A percentile compares a stretch with the other conserved stretches of the same genome.
These are phyloP conservation scores for Trissolcus japonicus DNA, from an alignment of 2,888 invertebrate species.

Conservation along the genomic window DNA sequence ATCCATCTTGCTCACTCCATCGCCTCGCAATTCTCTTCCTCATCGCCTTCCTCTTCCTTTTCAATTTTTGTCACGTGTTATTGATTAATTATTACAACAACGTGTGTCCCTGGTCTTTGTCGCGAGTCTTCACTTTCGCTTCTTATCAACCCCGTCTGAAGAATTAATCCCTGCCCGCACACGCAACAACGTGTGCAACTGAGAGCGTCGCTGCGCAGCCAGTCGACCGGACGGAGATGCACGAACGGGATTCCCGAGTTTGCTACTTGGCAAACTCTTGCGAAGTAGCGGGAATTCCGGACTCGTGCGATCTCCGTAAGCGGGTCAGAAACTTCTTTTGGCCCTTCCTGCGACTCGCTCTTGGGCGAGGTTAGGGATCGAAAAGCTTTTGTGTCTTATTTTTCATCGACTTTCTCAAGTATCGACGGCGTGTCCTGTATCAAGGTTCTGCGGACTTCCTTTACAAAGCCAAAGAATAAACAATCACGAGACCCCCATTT, in stretches of 20 bases:
- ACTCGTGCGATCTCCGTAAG: slow-evolving; percentile 69
- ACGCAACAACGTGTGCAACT: slow-evolving; percentile 13
- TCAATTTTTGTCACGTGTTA: slow-evolving; percentile 38
- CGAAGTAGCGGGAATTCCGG: slow-evolving; percentile 71
- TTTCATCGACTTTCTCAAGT: slow-evolving; percentile 49
- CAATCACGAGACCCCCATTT: no score
- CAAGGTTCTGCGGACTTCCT: no score
- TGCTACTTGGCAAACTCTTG: slow-evolving; percentile 72
- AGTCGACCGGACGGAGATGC: slow-evolving; percentile 63
- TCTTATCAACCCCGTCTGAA: slow-evolving; percentile 32
- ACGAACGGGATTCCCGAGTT: slow-evolving; percentile 64
- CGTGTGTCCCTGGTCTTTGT: slow-evolving; percentile 5
- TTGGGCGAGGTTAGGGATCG: slow-evolving; percentile 72
- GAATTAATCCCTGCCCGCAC: slow-evolving; percentile 36
- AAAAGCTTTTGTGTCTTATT: slow-evolving; percentile 62
- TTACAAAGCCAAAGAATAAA: no score
- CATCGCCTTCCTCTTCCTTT: slow-evolving; percentile 43
- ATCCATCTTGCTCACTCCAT: slow-evolving; percentile 50
- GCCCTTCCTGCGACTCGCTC: slow-evolving; percentile 65
- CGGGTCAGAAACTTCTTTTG: slow-evolving; percentile 76
- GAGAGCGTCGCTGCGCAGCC: slow-evolving; percentile 7
- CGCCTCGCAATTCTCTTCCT: slow-evolving; percentile 19
- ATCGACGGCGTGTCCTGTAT: slow-evolving; percentile 6
- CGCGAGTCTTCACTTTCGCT: slow-evolving; percentile 29
- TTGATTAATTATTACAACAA: slow-evolving; percentile 46